A percentile compares a stretch with the other conserved stretches of the same genome.
Conservation (phyloP, 2,888 invertebrate genomes). For the Drosophila affinis region DNA sequence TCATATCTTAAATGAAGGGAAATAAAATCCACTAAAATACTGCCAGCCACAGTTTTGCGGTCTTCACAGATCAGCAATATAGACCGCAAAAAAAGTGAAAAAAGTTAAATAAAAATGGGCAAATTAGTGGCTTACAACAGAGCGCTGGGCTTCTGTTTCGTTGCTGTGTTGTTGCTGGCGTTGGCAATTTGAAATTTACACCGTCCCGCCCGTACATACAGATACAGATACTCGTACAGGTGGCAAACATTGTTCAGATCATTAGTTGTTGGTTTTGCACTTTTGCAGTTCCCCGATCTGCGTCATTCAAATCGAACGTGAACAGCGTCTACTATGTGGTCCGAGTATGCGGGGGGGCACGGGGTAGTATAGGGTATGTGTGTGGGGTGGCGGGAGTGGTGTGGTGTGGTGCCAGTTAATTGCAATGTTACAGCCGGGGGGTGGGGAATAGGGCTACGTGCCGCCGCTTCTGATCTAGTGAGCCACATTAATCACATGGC, state of each 20-base stretch:
- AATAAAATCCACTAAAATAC: slow-evolving; percentile 23
- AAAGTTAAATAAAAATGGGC: slow-evolving; percentile 26
- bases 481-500: slow-evolving; percentile 26
- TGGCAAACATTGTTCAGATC: slow-evolving; percentile 59
- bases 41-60: slow-evolving; percentile 46
- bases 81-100: background rate
- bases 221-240: slow-evolving; percentile 22
- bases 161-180: background rate
- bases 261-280: slow-evolving; percentile 59
- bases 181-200: slow-evolving; percentile 48
- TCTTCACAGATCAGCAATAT: slow-evolving; percentile 23
- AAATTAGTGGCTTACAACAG: slow-evolving; percentile 28
- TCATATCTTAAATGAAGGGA: slow-evolving; percentile 30
- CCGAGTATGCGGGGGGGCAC: too few relatives aligned
- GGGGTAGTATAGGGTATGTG: background rate
- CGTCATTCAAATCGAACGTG: slow-evolving; percentile 71
- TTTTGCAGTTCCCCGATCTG: slow-evolving; percentile 57
- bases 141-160: slow-evolving; percentile 28
- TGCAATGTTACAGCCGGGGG: slow-evolving; percentile 35
- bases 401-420: slow-evolving; percentile 34
- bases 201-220: slow-evolving; percentile 8
- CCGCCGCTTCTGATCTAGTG: background rate
- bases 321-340: slow-evolving; percentile 12
- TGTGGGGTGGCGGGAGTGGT: background rate
- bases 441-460: background rate